Evolutionary conservation across 2,888 invertebrate species (phyloP).

Genomic region (Atethmia centrago): DNA sequence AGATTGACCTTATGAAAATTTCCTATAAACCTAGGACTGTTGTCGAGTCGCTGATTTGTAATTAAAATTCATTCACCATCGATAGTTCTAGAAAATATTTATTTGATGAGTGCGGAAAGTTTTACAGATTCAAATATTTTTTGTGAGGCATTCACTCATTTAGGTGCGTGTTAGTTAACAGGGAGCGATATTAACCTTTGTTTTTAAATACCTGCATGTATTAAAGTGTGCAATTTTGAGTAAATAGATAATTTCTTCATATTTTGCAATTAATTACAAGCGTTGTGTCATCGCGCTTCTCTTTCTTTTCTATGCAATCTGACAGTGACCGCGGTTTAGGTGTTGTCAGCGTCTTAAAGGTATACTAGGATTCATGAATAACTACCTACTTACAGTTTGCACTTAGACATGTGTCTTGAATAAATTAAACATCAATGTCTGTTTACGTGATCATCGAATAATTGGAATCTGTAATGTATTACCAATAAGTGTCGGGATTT

Average conservation of each 20-base stretch:
- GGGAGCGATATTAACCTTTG: conserved; percentile 15
- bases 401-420: background rate
- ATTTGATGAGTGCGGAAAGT: conserved; percentile 31
- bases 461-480: conserved; percentile 5
- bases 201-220: conserved; percentile 7
- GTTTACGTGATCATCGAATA: background rate
- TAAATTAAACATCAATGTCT: background rate
- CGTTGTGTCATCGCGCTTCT: too few relatives aligned
- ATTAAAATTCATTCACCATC: conserved; percentile 44
- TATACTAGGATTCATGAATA: background rate
- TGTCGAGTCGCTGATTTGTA: conserved; percentile 21
- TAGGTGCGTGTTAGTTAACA: conserved; percentile 15
- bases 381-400: background rate
- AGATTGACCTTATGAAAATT: conserved; percentile 4
- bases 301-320: too few relatives aligned
- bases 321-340: too few relatives aligned
- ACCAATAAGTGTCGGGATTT: conserved; percentile 8
- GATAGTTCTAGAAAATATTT: conserved; percentile 50
- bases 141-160: conserved; percentile 31
- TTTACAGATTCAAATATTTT: conserved; percentile 25
- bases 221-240: background rate
- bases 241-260: too few relatives aligned
- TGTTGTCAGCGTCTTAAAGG: too few relatives aligned
- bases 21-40: background rate
- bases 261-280: too few relatives aligned